Base-by-base conservation (phyloP, 2,797 vertebrate species). In the Phalloptychus januarius region DNA sequence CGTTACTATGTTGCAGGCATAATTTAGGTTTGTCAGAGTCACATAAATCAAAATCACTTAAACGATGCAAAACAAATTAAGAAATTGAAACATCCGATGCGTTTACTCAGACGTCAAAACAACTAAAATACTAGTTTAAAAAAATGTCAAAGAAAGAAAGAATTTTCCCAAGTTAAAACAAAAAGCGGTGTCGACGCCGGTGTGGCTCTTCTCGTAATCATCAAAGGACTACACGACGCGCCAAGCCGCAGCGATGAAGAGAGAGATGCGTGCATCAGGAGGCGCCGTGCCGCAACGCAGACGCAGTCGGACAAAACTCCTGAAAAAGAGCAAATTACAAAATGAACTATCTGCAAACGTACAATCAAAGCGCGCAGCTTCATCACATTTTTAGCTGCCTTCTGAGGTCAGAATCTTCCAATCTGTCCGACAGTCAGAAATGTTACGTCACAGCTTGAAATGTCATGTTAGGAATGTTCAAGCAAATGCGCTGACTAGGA, bases 321-420 rank as follows among this genome's bases (percentile, higher is more conserved):
- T 96, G 95, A 77, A 95, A 96, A 96, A 91, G 94, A 96, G 94
- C 94, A 96, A 90, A 96, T 92, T 89, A 95, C 89, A 96, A 83
- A 90, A 81, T 95, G 92, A 96, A 91, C 88, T 40, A 91, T 74
- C 89, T 89, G 79, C 23, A 80, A 71, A 84, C 85, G 81, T 67
- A 83, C 71, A 78, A 23, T 50, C 42, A 86, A 87, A 82, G 81
- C 81, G 90, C 92, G 88, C 44, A 77, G 81, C 72, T 86, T 83
- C 86, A 84, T 77, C 77, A 38, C 5, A 61, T 28, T 61, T 61
- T 7, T 33, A 18, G 6, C 13, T 61, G 56, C 28, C 28, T 33
- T 61, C 56, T 33, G 15, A 61, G 13, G 28, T 33, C 56, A 61
- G 28, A 61, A 33, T 2, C 56, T 61, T 61, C 16, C 7, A 61